phyloP scores from a whole-genome alignment of 2,888 invertebrate species.

The Drosophila borborema region DNA sequence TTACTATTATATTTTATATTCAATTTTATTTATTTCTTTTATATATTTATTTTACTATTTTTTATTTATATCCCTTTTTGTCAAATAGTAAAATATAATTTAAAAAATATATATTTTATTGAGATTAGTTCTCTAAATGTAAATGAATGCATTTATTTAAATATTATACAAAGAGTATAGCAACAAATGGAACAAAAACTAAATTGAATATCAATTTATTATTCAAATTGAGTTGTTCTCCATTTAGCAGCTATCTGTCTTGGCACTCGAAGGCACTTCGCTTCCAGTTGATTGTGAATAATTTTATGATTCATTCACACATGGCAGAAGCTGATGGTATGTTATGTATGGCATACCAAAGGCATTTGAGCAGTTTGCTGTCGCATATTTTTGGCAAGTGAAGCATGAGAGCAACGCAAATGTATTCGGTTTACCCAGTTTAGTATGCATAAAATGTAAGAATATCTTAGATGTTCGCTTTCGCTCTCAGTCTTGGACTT shows the following conservation, averaged over 20 bases:
- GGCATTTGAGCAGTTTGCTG: conserved; percentile 1
- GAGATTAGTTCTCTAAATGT: no score
- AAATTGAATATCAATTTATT: conserved; percentile 28
- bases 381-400: conserved; percentile 10
- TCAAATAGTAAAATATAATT: no score
- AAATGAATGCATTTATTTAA: no score
- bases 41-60: no score
- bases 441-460: conserved; percentile 45
- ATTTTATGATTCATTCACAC: conserved; percentile 36
- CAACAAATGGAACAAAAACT: neutral
- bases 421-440: conserved; percentile 27
- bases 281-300: conserved; percentile 44
- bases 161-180: neutral
- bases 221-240: conserved; percentile 34
- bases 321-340: conserved; percentile 5
- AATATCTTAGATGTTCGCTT: conserved; percentile 34
- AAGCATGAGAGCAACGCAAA: conserved; percentile 21
- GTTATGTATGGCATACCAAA: neutral
- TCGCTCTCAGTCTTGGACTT: neutral
- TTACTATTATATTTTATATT: no score
- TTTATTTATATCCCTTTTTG: no score
- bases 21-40: no score
- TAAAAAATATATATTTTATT: no score
- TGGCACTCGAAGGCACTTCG: conserved; percentile 16
- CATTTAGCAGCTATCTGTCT: conserved; percentile 16